These are phyloP conservation scores for Epinotia ramella DNA, from an alignment of 2,888 invertebrate genomes.

Conservation along the genomic window DNA sequence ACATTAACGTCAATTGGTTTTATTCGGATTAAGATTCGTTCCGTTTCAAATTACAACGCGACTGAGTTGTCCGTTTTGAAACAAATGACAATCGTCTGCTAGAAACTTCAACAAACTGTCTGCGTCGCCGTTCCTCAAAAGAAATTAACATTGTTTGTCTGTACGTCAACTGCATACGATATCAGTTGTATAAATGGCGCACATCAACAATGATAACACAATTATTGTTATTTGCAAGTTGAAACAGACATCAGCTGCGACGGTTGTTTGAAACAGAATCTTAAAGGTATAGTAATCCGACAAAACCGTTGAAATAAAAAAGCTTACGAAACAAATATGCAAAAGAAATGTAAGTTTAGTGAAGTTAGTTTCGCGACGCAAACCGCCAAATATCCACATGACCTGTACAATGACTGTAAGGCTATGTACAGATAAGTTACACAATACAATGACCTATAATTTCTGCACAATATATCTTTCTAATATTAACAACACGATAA, in stretches of 20 bases:
- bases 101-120: background rate
- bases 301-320: constrained; percentile 48
- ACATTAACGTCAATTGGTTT: constrained; percentile 52
- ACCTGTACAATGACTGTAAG: constrained; percentile 77
- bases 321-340: constrained; percentile 68
- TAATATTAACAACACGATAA: constrained; percentile 45
- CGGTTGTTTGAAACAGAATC: constrained; percentile 16
- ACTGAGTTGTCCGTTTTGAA: background rate
- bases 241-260: constrained; percentile 10
- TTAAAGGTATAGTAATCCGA: constrained; percentile 24
- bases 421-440: constrained; percentile 70
- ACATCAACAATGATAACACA: constrained; percentile 1
- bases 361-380: constrained; percentile 67
- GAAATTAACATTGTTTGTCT: background rate
- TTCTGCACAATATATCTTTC: constrained; percentile 56
- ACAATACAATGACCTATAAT: constrained; percentile 58
- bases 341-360: constrained; percentile 55
- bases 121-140: background rate
- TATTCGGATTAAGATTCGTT: constrained; percentile 18
- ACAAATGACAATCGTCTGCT: background rate
- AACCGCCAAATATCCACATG: constrained; percentile 86
- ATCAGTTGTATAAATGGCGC: background rate
- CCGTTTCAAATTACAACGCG: constrained; percentile 1
- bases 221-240: constrained; percentile 3
- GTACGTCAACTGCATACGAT: background rate